These are phyloP conservation scores for Ectemnius cavifrons DNA, from an alignment of 2,888 invertebrate genomes.

Conservation along the genomic window DNA sequence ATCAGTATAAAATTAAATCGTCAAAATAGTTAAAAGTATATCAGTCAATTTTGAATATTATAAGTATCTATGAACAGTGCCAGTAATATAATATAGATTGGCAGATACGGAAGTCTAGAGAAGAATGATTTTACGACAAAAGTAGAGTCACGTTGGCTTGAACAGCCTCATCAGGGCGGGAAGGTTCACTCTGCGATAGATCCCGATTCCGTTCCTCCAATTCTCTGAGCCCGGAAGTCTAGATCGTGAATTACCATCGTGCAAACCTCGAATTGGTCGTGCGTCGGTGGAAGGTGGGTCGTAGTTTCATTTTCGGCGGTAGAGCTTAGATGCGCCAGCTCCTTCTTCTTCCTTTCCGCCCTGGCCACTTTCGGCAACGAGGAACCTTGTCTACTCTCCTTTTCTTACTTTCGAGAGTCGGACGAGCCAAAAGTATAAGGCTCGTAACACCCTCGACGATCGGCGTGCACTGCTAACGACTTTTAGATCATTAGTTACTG, in stretches of 20 bases:
- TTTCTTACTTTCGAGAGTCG: slow-evolving; percentile 6
- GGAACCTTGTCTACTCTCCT: background rate
- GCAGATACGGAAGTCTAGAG: background rate
- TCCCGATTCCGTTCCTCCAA: slow-evolving; percentile 43
- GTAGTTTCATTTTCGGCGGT: slow-evolving; percentile 67
- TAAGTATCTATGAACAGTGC: too few relatives aligned
- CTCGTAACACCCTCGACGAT: slow-evolving; percentile 62
- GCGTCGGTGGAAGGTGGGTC: slow-evolving; percentile 55
- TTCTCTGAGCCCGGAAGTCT: slow-evolving; percentile 42
- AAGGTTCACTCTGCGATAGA: slow-evolving; percentile 30
- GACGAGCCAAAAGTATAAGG: slow-evolving; percentile 53
- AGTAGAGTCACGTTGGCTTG: background rate
- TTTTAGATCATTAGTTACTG: slow-evolving; percentile 78
- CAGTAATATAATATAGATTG: background rate
- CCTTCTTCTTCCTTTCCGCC: background rate
- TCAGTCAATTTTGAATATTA: too few relatives aligned
- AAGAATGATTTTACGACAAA: background rate
- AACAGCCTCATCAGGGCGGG: background rate
- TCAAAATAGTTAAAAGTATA: slow-evolving; percentile 1
- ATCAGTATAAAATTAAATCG: background rate
- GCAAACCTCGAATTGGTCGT: slow-evolving; percentile 64
- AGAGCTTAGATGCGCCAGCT: slow-evolving; percentile 23
- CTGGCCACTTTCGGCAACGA: background rate
- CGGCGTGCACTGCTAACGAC: slow-evolving; percentile 73
- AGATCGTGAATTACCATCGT: slow-evolving; percentile 69